A percentile compares a stretch with the other conserved stretches of the same genome.
Conservation (phyloP, 2,113 vertebrate species). For the Heptranchias perlo region DNA sequence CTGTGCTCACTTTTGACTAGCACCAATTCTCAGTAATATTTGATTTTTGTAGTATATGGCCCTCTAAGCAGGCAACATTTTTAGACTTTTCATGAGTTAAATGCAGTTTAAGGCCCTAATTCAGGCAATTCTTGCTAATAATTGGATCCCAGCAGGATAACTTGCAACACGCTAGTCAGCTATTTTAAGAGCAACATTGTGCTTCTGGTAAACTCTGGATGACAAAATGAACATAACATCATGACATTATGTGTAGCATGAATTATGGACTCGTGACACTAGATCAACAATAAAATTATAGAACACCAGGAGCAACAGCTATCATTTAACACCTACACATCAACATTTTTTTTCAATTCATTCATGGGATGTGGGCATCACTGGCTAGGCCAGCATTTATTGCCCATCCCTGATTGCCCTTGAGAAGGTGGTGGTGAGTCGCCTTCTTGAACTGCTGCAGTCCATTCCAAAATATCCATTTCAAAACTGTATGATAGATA, state of each 20-base stretch:
- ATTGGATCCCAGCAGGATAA: background rate
- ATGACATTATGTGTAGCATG: background rate
- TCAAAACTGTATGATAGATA: background rate
- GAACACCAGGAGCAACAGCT: background rate
- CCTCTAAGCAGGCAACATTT: background rate
- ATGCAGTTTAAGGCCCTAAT: background rate
- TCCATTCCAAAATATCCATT: background rate
- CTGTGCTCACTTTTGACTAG: background rate
- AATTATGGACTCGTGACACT: background rate
- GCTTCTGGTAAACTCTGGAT: background rate
- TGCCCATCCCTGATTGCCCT: too few species aligned
- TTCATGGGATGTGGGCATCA: too few species aligned
- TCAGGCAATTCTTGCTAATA: background rate
- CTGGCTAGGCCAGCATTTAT: too few species aligned
- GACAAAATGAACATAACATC: background rate
- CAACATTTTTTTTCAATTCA: too few species aligned
- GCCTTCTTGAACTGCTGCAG: too few species aligned
- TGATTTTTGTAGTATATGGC: background rate
- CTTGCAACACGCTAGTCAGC: background rate
- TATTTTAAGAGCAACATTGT: slow-evolving; percentile 4
- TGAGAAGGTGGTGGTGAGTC: too few species aligned
- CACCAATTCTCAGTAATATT: background rate
- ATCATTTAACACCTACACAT: background rate
- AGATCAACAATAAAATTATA: background rate
- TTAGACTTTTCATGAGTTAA: background rate